Evolutionary conservation across 2,888 invertebrate genomes (phyloP), one percentile per base, ranked within the genome.

Genomic region (Cerastoderma edule): DNA sequence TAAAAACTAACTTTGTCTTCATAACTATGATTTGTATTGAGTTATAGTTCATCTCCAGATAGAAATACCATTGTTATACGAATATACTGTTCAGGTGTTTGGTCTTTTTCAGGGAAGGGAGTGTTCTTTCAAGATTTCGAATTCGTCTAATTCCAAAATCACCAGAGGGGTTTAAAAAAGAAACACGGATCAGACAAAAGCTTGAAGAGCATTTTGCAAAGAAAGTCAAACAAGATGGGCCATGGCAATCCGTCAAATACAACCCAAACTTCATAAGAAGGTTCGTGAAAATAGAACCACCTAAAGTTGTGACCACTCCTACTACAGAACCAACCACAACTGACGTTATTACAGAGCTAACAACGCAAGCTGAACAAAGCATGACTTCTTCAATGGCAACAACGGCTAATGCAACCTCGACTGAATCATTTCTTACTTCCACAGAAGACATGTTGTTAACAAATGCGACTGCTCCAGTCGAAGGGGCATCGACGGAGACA

Each of bases 91-190:
- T n/a, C n/a, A n/a, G n/a, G n/a, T n/a, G n/a, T n/a, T n/a, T n/a
- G n/a, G n/a, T n/a, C 19, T 69, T 54, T 72, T 78, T 39, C 70
- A 83, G 83, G n/a, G 67, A 75, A 32, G 81, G 81, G 32, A 84
- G 81, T 57, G 71, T 81, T 0, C 63, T 75, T n/a, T 79, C 73
- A 1, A 68, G 66, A 67, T 79, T 68, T 35, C 57, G 77, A 56
- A 66, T 78, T 19, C 57, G 66, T 46, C 72, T 80, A 4, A 8
- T 24, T n/a, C 74, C 80, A 32, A 56, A 67, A 16, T 22, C 30
- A 22, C 27, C 66, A 0, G 75, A 77, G 2, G 69, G 66, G 1
- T 69, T 72, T 33, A 74, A 74, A 65, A 39, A 54, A 30, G 74
- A 67, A 30, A 66, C 54, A 1, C 60, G 60, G 24, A 67, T 80